Conservation (phyloP, 1,140 invertebrate species). For the Ridgeia piscesae region DNA sequence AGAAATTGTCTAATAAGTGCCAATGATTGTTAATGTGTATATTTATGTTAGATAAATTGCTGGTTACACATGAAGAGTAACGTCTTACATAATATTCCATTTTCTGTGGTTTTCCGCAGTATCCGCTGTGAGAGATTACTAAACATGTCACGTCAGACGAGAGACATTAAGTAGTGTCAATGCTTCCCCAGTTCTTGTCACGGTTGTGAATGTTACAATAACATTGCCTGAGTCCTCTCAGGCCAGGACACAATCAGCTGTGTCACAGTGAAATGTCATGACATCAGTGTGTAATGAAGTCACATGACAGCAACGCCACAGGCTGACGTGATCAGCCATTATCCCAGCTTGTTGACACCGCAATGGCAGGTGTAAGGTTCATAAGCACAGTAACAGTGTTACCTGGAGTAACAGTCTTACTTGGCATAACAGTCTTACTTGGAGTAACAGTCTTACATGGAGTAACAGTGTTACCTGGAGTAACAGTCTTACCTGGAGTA, state of each 20-base stretch:
- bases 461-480: no score
- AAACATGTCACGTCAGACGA: neutral
- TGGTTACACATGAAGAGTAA: no score
- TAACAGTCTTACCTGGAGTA: no score
- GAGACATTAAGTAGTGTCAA: neutral
- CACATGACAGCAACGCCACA: neutral
- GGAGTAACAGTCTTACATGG: no score
- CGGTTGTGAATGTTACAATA: neutral
- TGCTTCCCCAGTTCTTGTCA: neutral
- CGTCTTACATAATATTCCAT: no score
- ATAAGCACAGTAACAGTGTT: no score
- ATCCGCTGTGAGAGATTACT: neutral
- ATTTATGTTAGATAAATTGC: no score
- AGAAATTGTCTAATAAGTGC: no score
- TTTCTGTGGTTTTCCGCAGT: neutral
- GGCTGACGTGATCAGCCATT: neutral
- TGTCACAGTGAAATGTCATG: neutral
- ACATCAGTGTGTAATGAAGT: neutral
- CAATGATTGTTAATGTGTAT: no score
- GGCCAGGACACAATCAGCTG: neutral
- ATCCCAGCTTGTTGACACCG: neutral
- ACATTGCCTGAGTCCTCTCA: neutral
- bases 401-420: no score
- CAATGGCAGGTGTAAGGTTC: neutral
- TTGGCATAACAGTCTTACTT: no score